Percentiles rank a stretch among this genome's conserved stretches.
Evolutionary conservation across 2,888 invertebrate genomes (phyloP).

Genomic region (Caenorhabditis sinica): DNA sequence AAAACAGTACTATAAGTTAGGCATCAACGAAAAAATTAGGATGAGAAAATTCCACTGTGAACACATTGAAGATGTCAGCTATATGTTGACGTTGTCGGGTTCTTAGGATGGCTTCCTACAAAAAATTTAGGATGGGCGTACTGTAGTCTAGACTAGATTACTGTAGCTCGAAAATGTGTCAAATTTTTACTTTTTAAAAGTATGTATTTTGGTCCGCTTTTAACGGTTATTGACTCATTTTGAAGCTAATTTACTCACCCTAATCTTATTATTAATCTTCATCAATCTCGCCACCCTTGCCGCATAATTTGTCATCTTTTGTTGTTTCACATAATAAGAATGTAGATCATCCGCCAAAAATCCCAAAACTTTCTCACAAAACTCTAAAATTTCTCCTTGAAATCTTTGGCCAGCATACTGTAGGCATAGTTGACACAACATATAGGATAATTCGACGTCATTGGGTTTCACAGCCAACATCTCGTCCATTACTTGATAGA

Average conservation of each 20-base stretch:
- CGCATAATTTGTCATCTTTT: slow-evolving; percentile 63
- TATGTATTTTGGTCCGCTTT: background rate
- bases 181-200: too few species aligned
- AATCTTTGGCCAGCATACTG: slow-evolving; percentile 62
- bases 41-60: slow-evolving; percentile 60
- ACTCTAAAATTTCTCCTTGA: slow-evolving; percentile 42
- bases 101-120: slow-evolving; percentile 53
- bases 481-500: slow-evolving; percentile 42
- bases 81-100: slow-evolving; percentile 57
- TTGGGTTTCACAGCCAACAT: slow-evolving; percentile 54
- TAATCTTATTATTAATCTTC: slow-evolving; percentile 63
- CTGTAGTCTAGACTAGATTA: background rate
- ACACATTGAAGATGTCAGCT: slow-evolving; percentile 67
- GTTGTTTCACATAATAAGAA: slow-evolving; percentile 61
- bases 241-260: slow-evolving; percentile 40
- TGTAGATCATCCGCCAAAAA: slow-evolving; percentile 61
- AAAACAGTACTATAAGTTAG: background rate
- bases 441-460: slow-evolving; percentile 60
- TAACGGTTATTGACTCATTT: background rate
- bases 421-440: slow-evolving; percentile 62
- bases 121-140: slow-evolving; percentile 10
- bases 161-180: background rate
- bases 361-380: slow-evolving; percentile 49
- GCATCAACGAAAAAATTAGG: slow-evolving; percentile 36
- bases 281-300: slow-evolving; percentile 65